Evolutionary conservation across 2,113 vertebrate genomes (phyloP).

Genomic region (Steatornis caripensis): DNA sequence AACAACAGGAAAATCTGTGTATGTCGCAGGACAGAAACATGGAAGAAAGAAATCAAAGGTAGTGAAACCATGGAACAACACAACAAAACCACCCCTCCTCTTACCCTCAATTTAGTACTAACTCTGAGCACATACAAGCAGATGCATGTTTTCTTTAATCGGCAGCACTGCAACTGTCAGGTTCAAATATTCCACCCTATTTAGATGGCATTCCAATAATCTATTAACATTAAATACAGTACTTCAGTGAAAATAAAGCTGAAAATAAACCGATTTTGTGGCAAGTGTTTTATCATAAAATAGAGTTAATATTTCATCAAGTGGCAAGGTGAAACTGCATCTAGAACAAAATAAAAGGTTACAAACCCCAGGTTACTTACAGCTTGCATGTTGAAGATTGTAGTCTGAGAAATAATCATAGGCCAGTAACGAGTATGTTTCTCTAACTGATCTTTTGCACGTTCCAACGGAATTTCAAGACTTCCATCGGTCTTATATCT

Average conservation of each 20-base stretch:
- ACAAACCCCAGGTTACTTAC: conserved; percentile 72
- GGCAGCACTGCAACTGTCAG: not conserved
- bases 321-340: not conserved
- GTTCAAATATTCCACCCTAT: not conserved
- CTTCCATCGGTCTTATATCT: conserved; percentile 80
- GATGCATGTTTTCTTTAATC: not conserved
- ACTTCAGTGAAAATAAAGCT: not conserved
- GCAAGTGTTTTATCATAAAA: not conserved
- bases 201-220: not conserved
- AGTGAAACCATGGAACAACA: not conserved
- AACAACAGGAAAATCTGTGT: not conserved
- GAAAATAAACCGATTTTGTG: not conserved
- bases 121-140: not conserved
- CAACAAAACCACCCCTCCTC: not conserved
- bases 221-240: not conserved
- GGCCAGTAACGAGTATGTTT: conserved; percentile 98
- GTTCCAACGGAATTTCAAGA: conserved; percentile 84
- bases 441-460: conserved; percentile 94
- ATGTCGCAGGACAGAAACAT: not conserved
- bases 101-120: not conserved
- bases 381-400: conserved; percentile 99
- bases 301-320: not conserved
- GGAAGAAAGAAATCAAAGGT: not conserved
- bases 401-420: conserved; percentile 99
- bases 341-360: not conserved